These are phyloP conservation scores for Collichthys lucidus DNA, from an alignment of 2,113 vertebrate species.

Conservation along the genomic window DNA sequence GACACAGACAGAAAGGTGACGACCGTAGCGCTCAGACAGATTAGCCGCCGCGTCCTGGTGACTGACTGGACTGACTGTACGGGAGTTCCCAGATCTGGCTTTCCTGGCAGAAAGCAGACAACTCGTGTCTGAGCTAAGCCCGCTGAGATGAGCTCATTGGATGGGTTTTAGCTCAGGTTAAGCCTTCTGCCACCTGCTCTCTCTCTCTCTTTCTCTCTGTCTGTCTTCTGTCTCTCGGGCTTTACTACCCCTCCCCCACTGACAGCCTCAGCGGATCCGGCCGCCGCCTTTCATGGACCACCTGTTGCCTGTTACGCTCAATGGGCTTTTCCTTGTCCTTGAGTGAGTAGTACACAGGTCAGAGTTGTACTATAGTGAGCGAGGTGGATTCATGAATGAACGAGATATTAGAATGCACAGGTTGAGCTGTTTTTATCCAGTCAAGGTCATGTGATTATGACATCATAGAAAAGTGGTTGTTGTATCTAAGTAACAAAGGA, in stretches of 20 bases:
- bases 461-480: neutral
- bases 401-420: slow-evolving; percentile 5
- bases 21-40: slow-evolving; percentile 74
- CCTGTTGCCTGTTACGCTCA: slow-evolving; percentile 33
- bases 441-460: neutral
- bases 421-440: neutral
- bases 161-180: slow-evolving; percentile 72
- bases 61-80: slow-evolving; percentile 45
- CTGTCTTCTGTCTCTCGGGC: slow-evolving; percentile 59
- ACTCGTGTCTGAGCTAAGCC: slow-evolving; percentile 65
- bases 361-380: neutral
- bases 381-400: slow-evolving; percentile 37
- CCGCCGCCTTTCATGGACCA: slow-evolving; percentile 33
- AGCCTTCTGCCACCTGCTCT: slow-evolving; percentile 79
- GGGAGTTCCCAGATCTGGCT: slow-evolving; percentile 36
- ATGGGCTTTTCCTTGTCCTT: slow-evolving; percentile 34
- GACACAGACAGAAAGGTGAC: neutral
- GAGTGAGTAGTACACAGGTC: slow-evolving; percentile 16
- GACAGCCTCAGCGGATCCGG: neutral
- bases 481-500: neutral
- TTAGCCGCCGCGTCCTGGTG: slow-evolving; percentile 63
- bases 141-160: slow-evolving; percentile 74
- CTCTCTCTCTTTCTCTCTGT: slow-evolving; percentile 19
- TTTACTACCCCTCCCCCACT: slow-evolving; percentile 12
- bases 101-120: slow-evolving; percentile 64